Conservation (phyloP, 1,140 invertebrate species). For the Ooceraea biroi region DNA sequence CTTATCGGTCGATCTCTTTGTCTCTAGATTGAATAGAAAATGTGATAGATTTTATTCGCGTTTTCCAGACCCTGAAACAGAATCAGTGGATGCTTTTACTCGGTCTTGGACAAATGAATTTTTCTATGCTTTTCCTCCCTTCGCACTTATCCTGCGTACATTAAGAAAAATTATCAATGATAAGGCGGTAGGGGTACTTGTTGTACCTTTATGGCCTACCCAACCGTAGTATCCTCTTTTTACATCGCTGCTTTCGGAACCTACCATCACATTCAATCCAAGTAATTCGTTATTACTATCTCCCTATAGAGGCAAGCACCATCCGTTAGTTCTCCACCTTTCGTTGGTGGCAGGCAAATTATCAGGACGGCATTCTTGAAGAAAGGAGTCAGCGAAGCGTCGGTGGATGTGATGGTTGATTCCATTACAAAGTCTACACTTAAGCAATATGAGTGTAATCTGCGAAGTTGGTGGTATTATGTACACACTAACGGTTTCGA, state of each 20-base stretch:
- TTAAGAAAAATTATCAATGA: slow-evolving; percentile 48
- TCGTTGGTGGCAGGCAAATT: slow-evolving; percentile 64
- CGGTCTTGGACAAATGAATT: background rate
- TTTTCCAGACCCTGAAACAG: slow-evolving; percentile 3
- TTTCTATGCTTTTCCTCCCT: slow-evolving; percentile 43
- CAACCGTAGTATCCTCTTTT: slow-evolving; percentile 45
- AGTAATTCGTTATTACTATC: slow-evolving; percentile 66
- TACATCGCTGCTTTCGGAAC: slow-evolving; percentile 2
- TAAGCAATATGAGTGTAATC: background rate
- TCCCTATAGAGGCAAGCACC: slow-evolving; percentile 52
- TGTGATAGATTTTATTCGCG: slow-evolving; percentile 11
- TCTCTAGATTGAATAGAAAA: slow-evolving; percentile 8
- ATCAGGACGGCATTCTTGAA: slow-evolving; percentile 42
- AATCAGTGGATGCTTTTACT: slow-evolving; percentile 29
- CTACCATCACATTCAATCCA: slow-evolving; percentile 52
- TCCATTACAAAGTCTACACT: slow-evolving; percentile 13
- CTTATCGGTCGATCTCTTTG: slow-evolving; percentile 23
- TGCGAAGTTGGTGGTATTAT: background rate
- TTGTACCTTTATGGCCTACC: background rate
- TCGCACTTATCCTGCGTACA: slow-evolving; percentile 10
- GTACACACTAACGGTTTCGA: background rate
- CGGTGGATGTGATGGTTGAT: slow-evolving; percentile 31
- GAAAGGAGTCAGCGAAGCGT: slow-evolving; percentile 10
- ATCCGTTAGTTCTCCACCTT: slow-evolving; percentile 70
- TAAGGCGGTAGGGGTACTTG: background rate